Conservation (phyloP, 2,113 vertebrate species). For the rat (Rattus norvegicus) region GRCr8 NC_086025.1:59717001-59717500, state of each 20-base stretch:
- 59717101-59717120: not conserved
- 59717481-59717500: not conserved
- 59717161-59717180: not conserved
- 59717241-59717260: not conserved
- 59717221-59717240: not conserved
- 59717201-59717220: not conserved
- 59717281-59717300: not conserved
- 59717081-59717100: not conserved
- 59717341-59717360: not conserved
- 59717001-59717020: not conserved
- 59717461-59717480: not conserved
- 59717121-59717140: not conserved
- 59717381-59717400: not conserved
- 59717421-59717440: not conserved
- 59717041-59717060: not conserved
- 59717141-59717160: not conserved
- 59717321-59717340: not conserved
- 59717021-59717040: not conserved
- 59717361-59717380: not conserved
- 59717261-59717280: not conserved
- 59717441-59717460: not conserved
- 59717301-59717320: not conserved
- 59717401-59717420: not conserved
- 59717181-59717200: not conserved
- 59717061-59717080: not conserved